phyloP scores from a whole-genome alignment of 2,888 invertebrate species.

The Brachyptera risi region DNA sequence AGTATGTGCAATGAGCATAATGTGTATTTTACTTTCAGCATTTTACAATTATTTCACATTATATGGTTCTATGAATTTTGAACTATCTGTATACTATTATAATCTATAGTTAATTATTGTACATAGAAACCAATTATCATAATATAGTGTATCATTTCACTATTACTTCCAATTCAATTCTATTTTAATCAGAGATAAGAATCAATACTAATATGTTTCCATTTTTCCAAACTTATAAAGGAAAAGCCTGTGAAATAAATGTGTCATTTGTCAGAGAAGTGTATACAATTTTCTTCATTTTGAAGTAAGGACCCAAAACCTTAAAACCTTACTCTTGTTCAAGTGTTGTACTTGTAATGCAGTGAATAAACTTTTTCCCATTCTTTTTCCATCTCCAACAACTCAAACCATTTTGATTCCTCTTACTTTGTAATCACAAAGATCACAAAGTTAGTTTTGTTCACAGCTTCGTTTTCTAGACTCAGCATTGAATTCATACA shows the following conservation, averaged over 20 bases:
- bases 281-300: no score
- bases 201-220: slow-evolving; percentile 1
- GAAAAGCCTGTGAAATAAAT: slow-evolving; percentile 14
- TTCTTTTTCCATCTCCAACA: no score
- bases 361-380: no score
- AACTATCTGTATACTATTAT: neutral
- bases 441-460: no score
- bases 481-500: no score
- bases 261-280: neutral
- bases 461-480: no score
- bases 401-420: no score
- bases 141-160: neutral
- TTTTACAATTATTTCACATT: no score
- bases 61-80: neutral
- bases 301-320: no score
- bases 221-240: slow-evolving; percentile 10
- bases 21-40: neutral
- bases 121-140: neutral
- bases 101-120: neutral
- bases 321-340: no score
- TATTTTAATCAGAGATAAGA: neutral
- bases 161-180: neutral
- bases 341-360: no score
- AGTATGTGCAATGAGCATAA: neutral
- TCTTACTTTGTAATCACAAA: no score